A percentile compares a stretch with the other conserved stretches of the same genome.
These are phyloP conservation scores for Morpho achilles DNA, from an alignment of 2,888 invertebrate species.

Conservation along the genomic window DNA sequence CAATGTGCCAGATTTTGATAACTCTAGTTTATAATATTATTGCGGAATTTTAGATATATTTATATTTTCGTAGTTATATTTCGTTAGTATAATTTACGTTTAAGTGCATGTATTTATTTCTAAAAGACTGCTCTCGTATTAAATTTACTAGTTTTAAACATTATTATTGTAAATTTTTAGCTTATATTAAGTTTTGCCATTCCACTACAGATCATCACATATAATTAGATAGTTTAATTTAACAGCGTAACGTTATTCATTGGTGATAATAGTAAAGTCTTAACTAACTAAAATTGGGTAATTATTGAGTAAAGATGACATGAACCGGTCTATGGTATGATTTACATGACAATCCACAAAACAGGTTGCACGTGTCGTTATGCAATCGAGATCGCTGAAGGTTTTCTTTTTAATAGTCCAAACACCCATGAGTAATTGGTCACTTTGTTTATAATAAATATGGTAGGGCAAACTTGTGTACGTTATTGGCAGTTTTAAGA, in stretches of 20 bases:
- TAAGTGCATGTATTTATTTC: slow-evolving; percentile 24
- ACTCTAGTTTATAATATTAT: slow-evolving; percentile 17
- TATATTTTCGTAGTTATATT: slow-evolving; percentile 23
- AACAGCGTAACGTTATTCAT: slow-evolving; percentile 5
- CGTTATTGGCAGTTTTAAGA: too few species aligned
- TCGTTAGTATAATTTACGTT: slow-evolving; percentile 2
- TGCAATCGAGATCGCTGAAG: too few species aligned
- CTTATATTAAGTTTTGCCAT: slow-evolving; percentile 29
- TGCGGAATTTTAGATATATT: slow-evolving; percentile 15
- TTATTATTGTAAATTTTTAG: slow-evolving; percentile 27
- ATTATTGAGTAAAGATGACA: not conserved
- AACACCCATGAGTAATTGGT: too few species aligned
- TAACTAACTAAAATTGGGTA: slow-evolving; percentile 6
- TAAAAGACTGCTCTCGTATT: slow-evolving; percentile 32
- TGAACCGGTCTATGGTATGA: too few species aligned
- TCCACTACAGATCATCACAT: slow-evolving; percentile 34
- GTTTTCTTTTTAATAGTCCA: too few species aligned
- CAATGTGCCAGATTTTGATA: slow-evolving; percentile 23
- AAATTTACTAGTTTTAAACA: slow-evolving; percentile 27
- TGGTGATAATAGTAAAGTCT: not conserved
- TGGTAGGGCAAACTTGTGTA: too few species aligned
- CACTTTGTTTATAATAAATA: too few species aligned
- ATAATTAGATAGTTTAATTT: slow-evolving; percentile 7
- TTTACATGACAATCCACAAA: too few species aligned
- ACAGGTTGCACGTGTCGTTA: too few species aligned